phyloP scores from a whole-genome alignment of 2,113 vertebrate genomes.

The Psephotus haematonotus region DNA sequence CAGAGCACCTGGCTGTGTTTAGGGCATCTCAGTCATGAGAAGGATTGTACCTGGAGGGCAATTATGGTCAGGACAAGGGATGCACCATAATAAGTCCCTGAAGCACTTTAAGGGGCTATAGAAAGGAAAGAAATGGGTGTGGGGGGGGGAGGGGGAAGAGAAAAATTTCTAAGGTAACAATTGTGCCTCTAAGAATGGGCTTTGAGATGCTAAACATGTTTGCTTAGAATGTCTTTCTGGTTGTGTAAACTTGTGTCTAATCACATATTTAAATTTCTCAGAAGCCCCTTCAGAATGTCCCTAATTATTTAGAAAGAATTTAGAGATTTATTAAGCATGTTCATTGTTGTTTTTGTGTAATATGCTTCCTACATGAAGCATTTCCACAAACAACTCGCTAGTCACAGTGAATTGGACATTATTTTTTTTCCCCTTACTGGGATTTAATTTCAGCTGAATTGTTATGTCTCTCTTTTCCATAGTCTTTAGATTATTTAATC shows the following conservation, averaged over 20 bases:
- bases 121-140: slow-evolving; percentile 45
- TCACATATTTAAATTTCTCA: neutral
- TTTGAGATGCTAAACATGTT: slow-evolving; percentile 24
- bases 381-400: neutral
- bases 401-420: neutral
- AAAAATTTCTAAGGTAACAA: slow-evolving; percentile 65
- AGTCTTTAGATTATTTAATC: neutral
- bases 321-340: neutral
- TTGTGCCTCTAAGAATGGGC: slow-evolving; percentile 12
- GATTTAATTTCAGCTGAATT: slow-evolving; percentile 20
- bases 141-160: accelerated
- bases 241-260: neutral
- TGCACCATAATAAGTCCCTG: slow-evolving; percentile 80
- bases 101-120: slow-evolving; percentile 78
- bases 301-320: slow-evolving; percentile 14
- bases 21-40: slow-evolving; percentile 64
- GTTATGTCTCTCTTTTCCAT: neutral
- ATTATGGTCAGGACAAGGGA: slow-evolving; percentile 82
- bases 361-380: neutral
- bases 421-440: neutral
- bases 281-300: neutral
- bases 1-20: slow-evolving; percentile 70
- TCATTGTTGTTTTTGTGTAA: neutral
- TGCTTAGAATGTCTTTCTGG: neutral
- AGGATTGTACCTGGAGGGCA: slow-evolving; percentile 83